phyloP scores from a whole-genome alignment of 2,113 vertebrate species.

The Archilochus colubris region DNA sequence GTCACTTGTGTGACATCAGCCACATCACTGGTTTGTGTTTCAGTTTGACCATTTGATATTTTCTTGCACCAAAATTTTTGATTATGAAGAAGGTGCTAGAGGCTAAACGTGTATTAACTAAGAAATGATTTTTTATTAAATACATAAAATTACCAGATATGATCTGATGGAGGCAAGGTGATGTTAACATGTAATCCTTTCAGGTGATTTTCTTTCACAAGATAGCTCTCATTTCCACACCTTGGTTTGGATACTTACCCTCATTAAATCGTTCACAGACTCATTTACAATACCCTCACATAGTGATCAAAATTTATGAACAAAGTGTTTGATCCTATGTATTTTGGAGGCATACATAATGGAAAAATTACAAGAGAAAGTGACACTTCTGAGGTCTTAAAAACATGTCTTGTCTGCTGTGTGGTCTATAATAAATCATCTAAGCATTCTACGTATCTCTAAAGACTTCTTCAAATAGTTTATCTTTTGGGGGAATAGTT shows the following conservation, averaged over 20 bases:
- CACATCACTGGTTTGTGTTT: neutral
- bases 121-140: neutral
- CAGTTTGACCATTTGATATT: neutral
- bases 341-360: neutral
- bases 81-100: fast-evolving
- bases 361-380: neutral
- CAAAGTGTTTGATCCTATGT: neutral
- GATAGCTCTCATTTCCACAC: neutral
- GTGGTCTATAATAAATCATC: neutral
- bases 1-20: neutral
- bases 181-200: neutral
- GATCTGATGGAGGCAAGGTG: neutral
- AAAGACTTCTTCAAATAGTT: neutral
- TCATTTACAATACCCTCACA: neutral
- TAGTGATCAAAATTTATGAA: neutral
- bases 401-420: neutral
- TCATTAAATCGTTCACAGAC: neutral
- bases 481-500: neutral
- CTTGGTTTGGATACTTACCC: neutral
- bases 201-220: neutral
- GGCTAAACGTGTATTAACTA: neutral
- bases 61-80: neutral
- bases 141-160: neutral
- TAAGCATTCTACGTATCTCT: neutral
- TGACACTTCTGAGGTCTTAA: neutral